Conservation (phyloP, 2,888 invertebrate species). For the Oeneis ivallda region DNA sequence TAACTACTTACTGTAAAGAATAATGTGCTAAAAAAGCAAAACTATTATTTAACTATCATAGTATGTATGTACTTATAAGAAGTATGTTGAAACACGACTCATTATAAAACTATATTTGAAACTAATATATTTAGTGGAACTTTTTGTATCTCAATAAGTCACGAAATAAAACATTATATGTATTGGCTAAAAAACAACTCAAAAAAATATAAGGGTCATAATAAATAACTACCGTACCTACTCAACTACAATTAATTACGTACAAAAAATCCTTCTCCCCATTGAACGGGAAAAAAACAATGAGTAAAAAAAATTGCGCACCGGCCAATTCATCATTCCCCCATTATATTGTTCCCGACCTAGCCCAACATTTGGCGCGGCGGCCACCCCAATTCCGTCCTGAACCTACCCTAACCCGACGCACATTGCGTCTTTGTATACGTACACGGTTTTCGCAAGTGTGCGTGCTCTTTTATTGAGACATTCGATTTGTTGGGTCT, state of each 20-base stretch:
- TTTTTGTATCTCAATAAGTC: neutral
- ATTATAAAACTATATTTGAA: constrained; percentile 7
- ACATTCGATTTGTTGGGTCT: constrained; percentile 47
- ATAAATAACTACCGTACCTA: constrained; percentile 25
- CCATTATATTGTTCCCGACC: constrained; percentile 66
- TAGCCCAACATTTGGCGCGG: constrained; percentile 71
- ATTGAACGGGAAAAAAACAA: constrained; percentile 35
- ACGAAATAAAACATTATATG: constrained; percentile 12
- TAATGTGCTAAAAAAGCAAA: no score
- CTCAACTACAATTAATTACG: constrained; percentile 29
- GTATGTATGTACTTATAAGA: no score
- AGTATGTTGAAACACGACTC: neutral
- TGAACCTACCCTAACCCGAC: constrained; percentile 73
- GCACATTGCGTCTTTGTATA: constrained; percentile 41
- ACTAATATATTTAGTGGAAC: neutral
- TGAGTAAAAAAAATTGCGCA: constrained; percentile 37
- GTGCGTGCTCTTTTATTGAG: constrained; percentile 45
- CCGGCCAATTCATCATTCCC: constrained; percentile 47
- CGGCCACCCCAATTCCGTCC: constrained; percentile 73
- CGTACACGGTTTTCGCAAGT: constrained; percentile 29
- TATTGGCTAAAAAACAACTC: constrained; percentile 9
- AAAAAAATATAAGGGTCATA: constrained; percentile 18
- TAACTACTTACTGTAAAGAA: no score
- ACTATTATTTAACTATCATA: no score
- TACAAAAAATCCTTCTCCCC: constrained; percentile 26